Base-by-base conservation (phyloP, 2,797 vertebrate genomes). In the Australoheros facetus region DNA sequence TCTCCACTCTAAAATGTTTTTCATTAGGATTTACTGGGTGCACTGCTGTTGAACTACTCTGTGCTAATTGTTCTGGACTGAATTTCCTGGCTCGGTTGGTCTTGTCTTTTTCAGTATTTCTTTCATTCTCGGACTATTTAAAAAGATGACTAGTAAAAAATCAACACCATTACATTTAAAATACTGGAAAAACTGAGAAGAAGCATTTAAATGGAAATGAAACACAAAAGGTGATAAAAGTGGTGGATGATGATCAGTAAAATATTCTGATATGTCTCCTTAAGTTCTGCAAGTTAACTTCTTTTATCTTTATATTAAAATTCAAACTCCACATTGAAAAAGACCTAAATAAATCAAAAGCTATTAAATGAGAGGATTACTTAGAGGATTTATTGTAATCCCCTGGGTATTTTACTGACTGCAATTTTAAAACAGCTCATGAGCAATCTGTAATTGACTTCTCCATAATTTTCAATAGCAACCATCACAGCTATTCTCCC, bases 361-460 rank as follows among this genome's bases (percentile, higher is more conserved):
- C 85, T 75, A 91, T 93, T 87, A 90, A 93, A 92, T 89, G 83
- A 81, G 75, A 83, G 86, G 91, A 92, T 93, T 90, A 92, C 80
- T 89, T 78, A 64, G 73, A 26, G 69, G 92, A 89, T 92, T 92
- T 84, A 83, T 66, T 73, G 56, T 87, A 89, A 91, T 91, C 90
- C 87, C 66, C 0, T 28, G 81, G 85, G 84, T 88, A 82, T 88
- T 92, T 92, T 84, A 87, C 88, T 81, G 83, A 75, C 81, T 82
- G 73, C 80, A 83, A 88, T 86, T 92, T 89, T 88, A 86, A 91
- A 90, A 85, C 76, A 81, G 90, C 85, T 91, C 87, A 88, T 76
- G 78, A 88, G 87, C 82, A 93, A 93, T 92, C 83, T 86, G 84
- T 88, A 92, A 93, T 91, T 88, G 87, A 88, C 83, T 89, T 75